A percentile compares a stretch with the other conserved stretches of the same genome.
Evolutionary conservation across 2,888 invertebrate genomes (phyloP).

Genomic region (Cyclophora albipunctata): DNA sequence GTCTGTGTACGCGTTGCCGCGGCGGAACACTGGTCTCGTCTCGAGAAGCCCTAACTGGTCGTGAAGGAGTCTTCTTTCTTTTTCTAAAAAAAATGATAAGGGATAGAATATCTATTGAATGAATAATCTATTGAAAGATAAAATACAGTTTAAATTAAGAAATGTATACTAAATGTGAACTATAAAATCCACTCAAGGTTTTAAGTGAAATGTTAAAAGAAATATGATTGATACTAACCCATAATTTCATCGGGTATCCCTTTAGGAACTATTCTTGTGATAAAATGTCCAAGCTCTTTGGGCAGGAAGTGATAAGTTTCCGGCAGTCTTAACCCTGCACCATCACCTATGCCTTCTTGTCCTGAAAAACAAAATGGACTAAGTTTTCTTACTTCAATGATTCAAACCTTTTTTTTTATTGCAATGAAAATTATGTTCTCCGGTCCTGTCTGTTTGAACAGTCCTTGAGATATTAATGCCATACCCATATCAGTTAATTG

Average conservation of each 20-base stretch:
- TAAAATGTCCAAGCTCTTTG: constrained; percentile 81
- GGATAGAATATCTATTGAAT: too few relatives aligned
- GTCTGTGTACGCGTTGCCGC: constrained; percentile 79
- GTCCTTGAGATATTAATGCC: too few relatives aligned
- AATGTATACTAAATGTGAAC: too few relatives aligned
- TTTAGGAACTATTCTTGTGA: constrained; percentile 83
- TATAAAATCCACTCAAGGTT: too few relatives aligned
- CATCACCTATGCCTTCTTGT: constrained; percentile 69
- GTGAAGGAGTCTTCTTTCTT: constrained; percentile 81
- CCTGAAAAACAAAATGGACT: constrained; percentile 28
- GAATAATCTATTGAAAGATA: too few relatives aligned
- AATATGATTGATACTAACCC: constrained; percentile 65
- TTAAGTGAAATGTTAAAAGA: too few relatives aligned
- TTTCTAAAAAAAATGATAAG: constrained; percentile 55
- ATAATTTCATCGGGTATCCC: constrained; percentile 79
- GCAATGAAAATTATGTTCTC: too few relatives aligned
- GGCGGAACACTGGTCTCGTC: constrained; percentile 83
- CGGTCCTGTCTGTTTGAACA: too few relatives aligned
- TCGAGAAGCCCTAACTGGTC: constrained; percentile 80
- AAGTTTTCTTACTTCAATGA: too few relatives aligned
- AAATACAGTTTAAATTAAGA: too few relatives aligned
- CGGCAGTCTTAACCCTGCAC: constrained; percentile 73
- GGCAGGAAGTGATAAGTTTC: constrained; percentile 86
- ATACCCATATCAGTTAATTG: too few relatives aligned
- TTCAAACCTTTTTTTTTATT: too few relatives aligned